Base-by-base conservation (phyloP, 2,113 vertebrate species). In the Asarcornis scutulata region DNA sequence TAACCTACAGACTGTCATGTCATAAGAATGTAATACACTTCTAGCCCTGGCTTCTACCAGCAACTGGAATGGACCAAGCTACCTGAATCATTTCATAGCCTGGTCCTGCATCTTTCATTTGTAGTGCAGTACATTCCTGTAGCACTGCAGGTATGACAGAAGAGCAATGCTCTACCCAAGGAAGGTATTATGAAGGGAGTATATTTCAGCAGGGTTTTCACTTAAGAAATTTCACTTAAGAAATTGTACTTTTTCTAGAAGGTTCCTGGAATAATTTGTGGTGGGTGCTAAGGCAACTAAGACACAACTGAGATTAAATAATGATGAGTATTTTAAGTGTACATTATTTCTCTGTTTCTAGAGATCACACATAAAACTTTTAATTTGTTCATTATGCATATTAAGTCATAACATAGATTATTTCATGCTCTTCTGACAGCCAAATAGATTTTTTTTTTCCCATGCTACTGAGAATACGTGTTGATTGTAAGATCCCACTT, bases 401-500 rank as follows among this genome's bases (percentile, higher is more conserved):
- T 40, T 72, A 89, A 83, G 10, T 60, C 53, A 40, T 34, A 77
- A n/a, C 38, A 67, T 23, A 82, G 34, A 53, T 80, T 76, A 75
- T 80, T 91, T 88, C 76, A 90, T 91, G 11, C 46, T 93, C 34
- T 77, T 89, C 73, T 87, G 38, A 59, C 32, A 86, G 44, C 42
- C 3, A 1, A 81, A 52, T 40, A 63, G 2, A 31, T 8, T 48
- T 1, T 13, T 75, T 26, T 50, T 50, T 50, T 17, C 29, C 27
- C 32, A 29, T 86, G 68, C 42, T 38, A 23, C 85, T 1, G 20
- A 80, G 83, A 64, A 3, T 4, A 50, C 1, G 0, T 64, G 88
- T 98, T 90, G 97, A 98, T 48, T 48, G 20, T 48, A 48, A 48
- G 46, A 48, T 48, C 46, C 46, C 46, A 48, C 46, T 48, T 48